Conservation (phyloP, 2,888 invertebrate species). For the Perizoma affinitatum region DNA sequence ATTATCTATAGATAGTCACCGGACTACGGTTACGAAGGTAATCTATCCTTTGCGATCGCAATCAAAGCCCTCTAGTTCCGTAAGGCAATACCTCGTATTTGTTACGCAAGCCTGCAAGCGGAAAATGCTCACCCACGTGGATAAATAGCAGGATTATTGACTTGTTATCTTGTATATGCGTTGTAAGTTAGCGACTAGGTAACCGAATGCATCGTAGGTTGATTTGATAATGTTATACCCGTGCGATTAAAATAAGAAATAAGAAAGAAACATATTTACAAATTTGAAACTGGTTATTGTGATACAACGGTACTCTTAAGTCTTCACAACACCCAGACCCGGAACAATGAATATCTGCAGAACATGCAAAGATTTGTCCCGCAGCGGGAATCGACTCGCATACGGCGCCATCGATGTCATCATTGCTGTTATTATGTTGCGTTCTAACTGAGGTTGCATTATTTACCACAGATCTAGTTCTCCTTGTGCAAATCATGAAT, state of each 20-base stretch:
- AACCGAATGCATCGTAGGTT: no score
- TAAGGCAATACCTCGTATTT: conserved; percentile 27
- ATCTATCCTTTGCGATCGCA: conserved; percentile 23
- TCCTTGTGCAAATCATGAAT: conserved; percentile 25
- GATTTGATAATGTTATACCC: no score
- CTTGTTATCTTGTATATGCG: background rate
- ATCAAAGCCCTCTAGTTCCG: conserved; percentile 31
- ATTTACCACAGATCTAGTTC: conserved; percentile 5
- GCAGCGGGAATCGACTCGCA: no score
- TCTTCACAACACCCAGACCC: no score
- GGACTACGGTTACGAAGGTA: conserved; percentile 23
- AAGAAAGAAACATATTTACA: no score
- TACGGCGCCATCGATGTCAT: no score
- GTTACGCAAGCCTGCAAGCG: conserved; percentile 28
- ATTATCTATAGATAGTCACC: conserved; percentile 5
- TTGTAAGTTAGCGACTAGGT: no score
- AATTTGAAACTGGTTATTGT: no score
- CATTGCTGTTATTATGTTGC: background rate
- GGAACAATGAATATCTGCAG: no score
- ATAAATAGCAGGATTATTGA: conserved; percentile 16
- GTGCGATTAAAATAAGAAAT: no score
- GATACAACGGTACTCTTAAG: no score
- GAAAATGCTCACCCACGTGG: conserved; percentile 23
- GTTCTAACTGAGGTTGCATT: background rate
- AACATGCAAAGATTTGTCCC: no score